A percentile compares a stretch with the other conserved stretches of the same genome.
phyloP scores from a whole-genome alignment of 1,140 invertebrate genomes.

The Galleria mellonella region DNA sequence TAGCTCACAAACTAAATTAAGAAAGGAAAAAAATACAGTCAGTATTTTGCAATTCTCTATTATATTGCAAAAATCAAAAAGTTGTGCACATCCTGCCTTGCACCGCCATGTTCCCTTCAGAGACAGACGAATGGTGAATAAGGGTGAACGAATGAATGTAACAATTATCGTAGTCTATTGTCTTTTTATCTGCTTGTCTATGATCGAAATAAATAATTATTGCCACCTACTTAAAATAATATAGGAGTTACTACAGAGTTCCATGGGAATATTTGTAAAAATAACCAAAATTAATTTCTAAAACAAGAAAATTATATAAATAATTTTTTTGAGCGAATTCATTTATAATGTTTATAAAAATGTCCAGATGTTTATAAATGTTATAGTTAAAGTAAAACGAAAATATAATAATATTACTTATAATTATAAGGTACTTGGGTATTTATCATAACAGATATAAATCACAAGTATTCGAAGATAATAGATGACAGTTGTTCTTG shows the following conservation, averaged over 20 bases:
- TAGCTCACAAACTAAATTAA: constrained; percentile 12
- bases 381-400: no score
- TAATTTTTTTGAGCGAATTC: not conserved
- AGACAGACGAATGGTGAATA: constrained; percentile 29
- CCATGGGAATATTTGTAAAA: no score
- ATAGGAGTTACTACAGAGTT: not conserved
- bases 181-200: no score
- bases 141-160: constrained; percentile 13
- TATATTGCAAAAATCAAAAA: constrained; percentile 55
- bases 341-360: not conserved
- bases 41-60: constrained; percentile 36
- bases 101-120: constrained; percentile 67
- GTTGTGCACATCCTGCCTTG: constrained; percentile 66
- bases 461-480: no score
- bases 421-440: no score
- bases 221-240: not conserved
- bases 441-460: no score
- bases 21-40: constrained; percentile 7
- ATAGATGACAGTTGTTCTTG: no score
- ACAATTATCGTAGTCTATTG: constrained; percentile 3
- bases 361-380: no score
- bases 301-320: not conserved
- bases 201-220: not conserved
- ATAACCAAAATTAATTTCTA: no score
- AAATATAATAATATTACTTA: no score